phyloP scores from a whole-genome alignment of 2,888 invertebrate genomes.

The Tachina grossa region DNA sequence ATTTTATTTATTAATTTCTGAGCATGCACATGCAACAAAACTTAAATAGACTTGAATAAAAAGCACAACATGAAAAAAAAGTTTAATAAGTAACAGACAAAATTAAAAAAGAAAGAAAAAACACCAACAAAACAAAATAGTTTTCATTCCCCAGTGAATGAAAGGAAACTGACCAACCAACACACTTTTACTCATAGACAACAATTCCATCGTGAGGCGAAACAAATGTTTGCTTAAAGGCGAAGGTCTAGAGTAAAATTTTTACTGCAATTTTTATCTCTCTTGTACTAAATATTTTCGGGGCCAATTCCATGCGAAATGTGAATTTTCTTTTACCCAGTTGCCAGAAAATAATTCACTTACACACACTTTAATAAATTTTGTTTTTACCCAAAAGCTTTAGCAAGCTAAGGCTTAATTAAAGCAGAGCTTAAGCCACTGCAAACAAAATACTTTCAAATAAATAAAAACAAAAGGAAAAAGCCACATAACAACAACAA shows the following conservation, averaged over 20 bases:
- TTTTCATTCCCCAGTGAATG: slow-evolving; percentile 10
- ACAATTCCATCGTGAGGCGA: background rate
- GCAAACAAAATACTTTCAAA: slow-evolving; percentile 10
- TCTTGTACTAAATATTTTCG: slow-evolving; percentile 10
- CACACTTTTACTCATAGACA: background rate
- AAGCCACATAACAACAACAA: slow-evolving; percentile 44
- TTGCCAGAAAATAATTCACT: slow-evolving; percentile 16
- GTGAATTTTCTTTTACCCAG: slow-evolving; percentile 52
- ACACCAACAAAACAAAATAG: background rate
- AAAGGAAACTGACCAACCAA: slow-evolving; percentile 43
- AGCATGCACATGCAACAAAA: background rate
- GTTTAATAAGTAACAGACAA: too few relatives aligned
- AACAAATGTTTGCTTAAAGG: background rate
- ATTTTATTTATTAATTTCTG: background rate
- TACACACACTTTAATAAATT: background rate
- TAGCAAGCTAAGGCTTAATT: slow-evolving; percentile 33
- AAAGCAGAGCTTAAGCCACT: slow-evolving; percentile 23
- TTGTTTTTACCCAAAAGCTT: slow-evolving; percentile 25
- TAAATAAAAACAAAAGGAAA: slow-evolving; percentile 22
- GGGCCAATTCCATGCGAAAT: slow-evolving; percentile 35
- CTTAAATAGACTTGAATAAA: background rate
- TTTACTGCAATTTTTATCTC: slow-evolving; percentile 16
- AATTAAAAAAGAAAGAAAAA: slow-evolving; percentile 40
- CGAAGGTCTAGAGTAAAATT: slow-evolving; percentile 70
- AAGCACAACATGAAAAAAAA: too few relatives aligned